phyloP scores from a whole-genome alignment of 2,113 vertebrate genomes.

The Desmodus rotundus region DNA sequence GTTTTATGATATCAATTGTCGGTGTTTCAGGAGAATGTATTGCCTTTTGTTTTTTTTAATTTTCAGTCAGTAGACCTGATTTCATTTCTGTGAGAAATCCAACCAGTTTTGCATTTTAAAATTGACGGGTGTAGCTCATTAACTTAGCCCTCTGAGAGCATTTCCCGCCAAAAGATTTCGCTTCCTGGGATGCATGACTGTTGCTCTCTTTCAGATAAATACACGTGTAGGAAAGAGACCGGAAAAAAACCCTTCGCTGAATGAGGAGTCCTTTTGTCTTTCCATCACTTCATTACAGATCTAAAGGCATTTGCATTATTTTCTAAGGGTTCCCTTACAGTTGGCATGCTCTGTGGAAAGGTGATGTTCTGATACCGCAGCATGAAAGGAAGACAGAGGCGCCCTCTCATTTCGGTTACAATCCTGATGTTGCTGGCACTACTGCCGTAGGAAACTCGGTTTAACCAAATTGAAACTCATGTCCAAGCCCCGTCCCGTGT shows the following conservation, averaged over 20 bases:
- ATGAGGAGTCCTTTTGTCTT: neutral
- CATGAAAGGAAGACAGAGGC: neutral
- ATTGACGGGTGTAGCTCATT: slow-evolving; percentile 62
- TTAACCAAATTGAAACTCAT: neutral
- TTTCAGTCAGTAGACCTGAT: neutral
- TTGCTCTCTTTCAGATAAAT: slow-evolving; percentile 32
- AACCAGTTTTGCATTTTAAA: slow-evolving; percentile 57
- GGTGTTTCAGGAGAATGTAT: neutral
- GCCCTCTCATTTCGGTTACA: neutral
- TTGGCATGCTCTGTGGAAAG: neutral
- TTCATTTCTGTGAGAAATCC: slow-evolving; percentile 49
- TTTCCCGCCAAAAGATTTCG: slow-evolving; percentile 51
- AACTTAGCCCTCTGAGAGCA: slow-evolving; percentile 56
- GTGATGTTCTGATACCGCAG: neutral
- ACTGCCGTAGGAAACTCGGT: neutral
- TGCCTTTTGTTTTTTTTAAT: neutral
- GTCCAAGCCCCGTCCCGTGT: neutral
- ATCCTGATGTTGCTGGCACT: neutral
- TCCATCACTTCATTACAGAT: neutral
- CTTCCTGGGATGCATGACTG: slow-evolving; percentile 48
- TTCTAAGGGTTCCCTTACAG: neutral
- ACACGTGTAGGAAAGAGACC: neutral
- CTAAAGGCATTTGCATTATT: neutral
- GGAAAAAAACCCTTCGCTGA: neutral
- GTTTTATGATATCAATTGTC: neutral